Evolutionary conservation across 1,140 invertebrate genomes (phyloP), one percentile per base, ranked within the genome.

Genomic region (Oedothorax gibbosus): DNA sequence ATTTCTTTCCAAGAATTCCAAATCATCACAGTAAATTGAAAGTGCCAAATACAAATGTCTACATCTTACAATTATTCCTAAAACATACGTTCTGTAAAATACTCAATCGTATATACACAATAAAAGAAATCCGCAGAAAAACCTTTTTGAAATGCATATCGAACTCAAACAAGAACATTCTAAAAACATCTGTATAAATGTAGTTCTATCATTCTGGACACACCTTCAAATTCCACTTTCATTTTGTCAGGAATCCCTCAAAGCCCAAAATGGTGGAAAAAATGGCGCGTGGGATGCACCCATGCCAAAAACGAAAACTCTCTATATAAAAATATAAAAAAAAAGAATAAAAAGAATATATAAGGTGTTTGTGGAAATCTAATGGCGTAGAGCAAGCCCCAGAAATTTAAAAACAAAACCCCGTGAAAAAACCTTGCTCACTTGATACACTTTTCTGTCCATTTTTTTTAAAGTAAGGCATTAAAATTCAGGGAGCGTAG

Each of bases 311-410:
- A 68, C 20, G 60, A 77, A 77, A 79, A 68, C 69, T 18, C 35
- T 35, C 35, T 35, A 35, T 35, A 35, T 35, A 53, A 51, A 71
- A 71, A 71, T 71, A n/a, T n/a, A 11, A 54, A 56, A 51, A 56
- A 79, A 68, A 21, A 79, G 35, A 62, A 77, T 68, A 68, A 57
- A 54, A 79, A 79, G 57, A 57, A 14, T 14, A 20, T 62, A 79
- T 79, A 79, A 79, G 77, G 77, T 79, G 77, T 68, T 79, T 68
- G 77, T 79, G 77, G 77, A 79, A 79, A 79, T 79, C 77, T 79
- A 79, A 79, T 79, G 77, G 77, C 77, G 77, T 79, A 66, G 77
- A 79, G 77, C 77, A 79, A 79, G 77, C 64, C 65, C 65, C 51
- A 14, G 20, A 79, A 79, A 68, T 79, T 79, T 79, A 79, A 79